Evolutionary conservation across 2,113 vertebrate species (phyloP), one percentile per base, ranked within the genome.

Genomic region (Notechis scutatus): DNA sequence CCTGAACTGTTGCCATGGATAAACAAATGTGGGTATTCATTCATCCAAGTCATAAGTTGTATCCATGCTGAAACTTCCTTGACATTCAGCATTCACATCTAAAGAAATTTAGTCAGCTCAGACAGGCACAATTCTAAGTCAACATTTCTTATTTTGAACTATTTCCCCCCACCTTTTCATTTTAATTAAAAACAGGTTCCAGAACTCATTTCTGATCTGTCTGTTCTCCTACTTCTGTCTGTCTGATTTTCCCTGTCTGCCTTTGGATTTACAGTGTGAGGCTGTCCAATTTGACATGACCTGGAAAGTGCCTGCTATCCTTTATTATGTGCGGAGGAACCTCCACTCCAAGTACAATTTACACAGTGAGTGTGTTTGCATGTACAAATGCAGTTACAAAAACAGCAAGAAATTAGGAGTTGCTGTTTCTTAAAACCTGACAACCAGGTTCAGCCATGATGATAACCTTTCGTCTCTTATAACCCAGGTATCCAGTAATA

Each of bases 291-390:
- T 99, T 59, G 98, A 99, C 93, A 98, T 99, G 97, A 99, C 96
- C 96, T 99, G 99, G 99, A 99, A 99, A 96, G 98, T 99, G 4
- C 99, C 99, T 0, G 99, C 98, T n/a, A 99, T 99, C 87, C 97
- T 99, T 12, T 99, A 99, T 96, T 99, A 99, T 0, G 98, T 98
- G 94, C 99, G 98, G 96, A 98, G 99, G 96, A 99, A 99, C 97
- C 98, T 99, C 97, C 98, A 99, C 69, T 95, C 98, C 96, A 99
- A 98, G 97, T 99, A 99, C 95, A 99, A 99, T 97, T 97, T 99
- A 34, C 96, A 97, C 97, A 99, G 99, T 99, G 97, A 97, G 98
- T 98, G 93, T 9, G 20, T 26, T 14, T 59, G 12, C 3, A 3
- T 85, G 29, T 90, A 39, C n/a, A 39, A 39, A 88, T 23, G 34